These are phyloP conservation scores for Dromaius novaehollandiae DNA, from an alignment of 2,113 vertebrate species.

Conservation along the genomic window DNA sequence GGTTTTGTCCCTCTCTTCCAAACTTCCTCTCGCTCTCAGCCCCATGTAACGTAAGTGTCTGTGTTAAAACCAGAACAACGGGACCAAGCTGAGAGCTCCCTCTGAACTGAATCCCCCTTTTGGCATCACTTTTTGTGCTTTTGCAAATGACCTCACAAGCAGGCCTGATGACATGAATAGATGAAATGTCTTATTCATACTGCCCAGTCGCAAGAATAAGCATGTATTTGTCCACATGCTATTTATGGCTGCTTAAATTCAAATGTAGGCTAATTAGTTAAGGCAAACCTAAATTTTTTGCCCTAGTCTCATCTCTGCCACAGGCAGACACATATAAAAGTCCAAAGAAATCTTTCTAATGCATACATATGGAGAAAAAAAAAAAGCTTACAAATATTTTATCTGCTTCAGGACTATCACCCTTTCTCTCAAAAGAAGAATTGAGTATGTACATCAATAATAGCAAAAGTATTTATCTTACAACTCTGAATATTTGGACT, in stretches of 20 bases:
- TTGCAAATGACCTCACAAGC: neutral
- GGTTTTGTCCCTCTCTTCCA: neutral
- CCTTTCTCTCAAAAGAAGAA: neutral
- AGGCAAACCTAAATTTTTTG: neutral
- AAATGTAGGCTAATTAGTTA: neutral
- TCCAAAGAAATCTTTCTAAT: neutral
- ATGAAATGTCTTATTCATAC: neutral
- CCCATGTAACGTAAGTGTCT: neutral
- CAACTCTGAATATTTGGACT: neutral
- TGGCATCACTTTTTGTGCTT: neutral
- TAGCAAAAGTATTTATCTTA: neutral
- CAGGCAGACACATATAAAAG: neutral
- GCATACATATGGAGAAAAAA: neutral
- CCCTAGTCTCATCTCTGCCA: neutral
- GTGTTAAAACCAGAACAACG: neutral
- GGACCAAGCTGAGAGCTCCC: neutral
- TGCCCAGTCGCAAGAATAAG: neutral
- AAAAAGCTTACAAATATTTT: neutral
- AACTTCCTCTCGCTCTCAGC: neutral
- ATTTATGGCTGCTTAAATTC: neutral
- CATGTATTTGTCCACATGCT: neutral
- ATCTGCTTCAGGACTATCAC: neutral
- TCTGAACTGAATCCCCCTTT: neutral
- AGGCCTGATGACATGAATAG: fast-evolving
- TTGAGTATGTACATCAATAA: neutral